Evolutionary conservation across 2,113 vertebrate genomes (phyloP), one percentile per base, ranked within the genome.

Genomic region (Harpagus bidentatus): DNA sequence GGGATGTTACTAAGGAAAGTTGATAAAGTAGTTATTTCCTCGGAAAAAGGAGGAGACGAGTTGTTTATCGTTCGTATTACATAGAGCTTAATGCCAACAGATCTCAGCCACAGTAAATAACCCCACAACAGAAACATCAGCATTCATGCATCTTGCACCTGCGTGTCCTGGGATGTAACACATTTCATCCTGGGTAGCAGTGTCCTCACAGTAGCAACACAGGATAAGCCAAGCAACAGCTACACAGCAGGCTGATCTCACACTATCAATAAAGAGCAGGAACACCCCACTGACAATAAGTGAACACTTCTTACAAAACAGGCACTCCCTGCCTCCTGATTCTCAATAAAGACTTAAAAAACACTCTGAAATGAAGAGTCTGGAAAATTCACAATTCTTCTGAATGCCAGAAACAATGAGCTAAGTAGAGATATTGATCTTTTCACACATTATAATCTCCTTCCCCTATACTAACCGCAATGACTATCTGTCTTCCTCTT

Each of bases 101-200:
- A 21, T 72, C 12, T 36, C 34, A 48, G 31, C 5, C 40, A 28
- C 14, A 28, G 23, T 15, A 62, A 71, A 58, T n/a, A 88, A 74
- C 2, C 3, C 21, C n/a, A 10, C 12, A 34, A 21, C 0, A 55
- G 40, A 84, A 69, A 58, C 0, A 1, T 36, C 36, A 52, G 5
- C 15, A 36, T 50, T 88, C 36, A 21, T 40, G 13, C 20, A 45
- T 85, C 42, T 87, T 79, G 31, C 8, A 21, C 25, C 50, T 62
- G 14, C 28, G 36, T 7, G 0, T 40, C 28, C 28, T 25, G 45
- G 20, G 65, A 31, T 31, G 20, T 22, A 79, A 6, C 5, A 31
- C 4, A 16, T 67, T 66, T 93, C 21, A 50, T 50, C 26, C 48
- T 42, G 38, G 11, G 16, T 6, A 76, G 15, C 22, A 50, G 28